Evolutionary conservation across 2,888 invertebrate genomes (phyloP).

Genomic region (Fragum sueziense): DNA sequence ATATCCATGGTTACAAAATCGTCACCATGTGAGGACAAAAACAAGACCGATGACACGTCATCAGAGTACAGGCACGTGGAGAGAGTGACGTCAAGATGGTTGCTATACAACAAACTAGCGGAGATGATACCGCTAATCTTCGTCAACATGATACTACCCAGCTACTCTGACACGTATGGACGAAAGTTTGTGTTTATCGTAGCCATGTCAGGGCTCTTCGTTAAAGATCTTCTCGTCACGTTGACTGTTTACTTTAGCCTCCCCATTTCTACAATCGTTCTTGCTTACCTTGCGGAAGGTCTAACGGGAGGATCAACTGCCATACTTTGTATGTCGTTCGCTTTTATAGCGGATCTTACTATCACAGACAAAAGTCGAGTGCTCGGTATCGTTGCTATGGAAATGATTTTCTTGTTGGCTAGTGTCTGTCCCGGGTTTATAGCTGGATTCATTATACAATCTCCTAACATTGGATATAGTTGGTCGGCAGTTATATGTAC

Average conservation of each 20-base stretch:
- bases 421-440: conserved; percentile 25
- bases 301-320: conserved; percentile 30
- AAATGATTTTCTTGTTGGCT: conserved; percentile 21
- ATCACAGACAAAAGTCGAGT: conserved; percentile 20
- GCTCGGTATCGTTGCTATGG: conserved; percentile 31
- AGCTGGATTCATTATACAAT: conserved; percentile 39
- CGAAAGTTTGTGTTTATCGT: conserved; percentile 46
- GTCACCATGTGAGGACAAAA: conserved; percentile 1
- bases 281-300: conserved; percentile 30
- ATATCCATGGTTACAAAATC: not conserved
- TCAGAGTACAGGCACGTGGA: conserved; percentile 1
- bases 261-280: conserved; percentile 5
- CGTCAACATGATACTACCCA: conserved; percentile 31
- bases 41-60: not conserved
- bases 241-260: conserved; percentile 28
- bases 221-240: not conserved
- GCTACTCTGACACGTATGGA: conserved; percentile 45
- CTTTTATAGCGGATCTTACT: conserved; percentile 48
- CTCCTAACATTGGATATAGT: conserved; percentile 21
- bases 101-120: conserved; percentile 32
- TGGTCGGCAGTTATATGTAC: conserved; percentile 31
- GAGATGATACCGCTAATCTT: conserved; percentile 31
- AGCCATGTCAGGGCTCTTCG: conserved; percentile 29
- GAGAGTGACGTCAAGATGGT: conserved; percentile 16
- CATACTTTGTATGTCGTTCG: conserved; percentile 19